Base-by-base conservation (phyloP, 2,113 vertebrate species). In the Symphodus melops region DNA sequence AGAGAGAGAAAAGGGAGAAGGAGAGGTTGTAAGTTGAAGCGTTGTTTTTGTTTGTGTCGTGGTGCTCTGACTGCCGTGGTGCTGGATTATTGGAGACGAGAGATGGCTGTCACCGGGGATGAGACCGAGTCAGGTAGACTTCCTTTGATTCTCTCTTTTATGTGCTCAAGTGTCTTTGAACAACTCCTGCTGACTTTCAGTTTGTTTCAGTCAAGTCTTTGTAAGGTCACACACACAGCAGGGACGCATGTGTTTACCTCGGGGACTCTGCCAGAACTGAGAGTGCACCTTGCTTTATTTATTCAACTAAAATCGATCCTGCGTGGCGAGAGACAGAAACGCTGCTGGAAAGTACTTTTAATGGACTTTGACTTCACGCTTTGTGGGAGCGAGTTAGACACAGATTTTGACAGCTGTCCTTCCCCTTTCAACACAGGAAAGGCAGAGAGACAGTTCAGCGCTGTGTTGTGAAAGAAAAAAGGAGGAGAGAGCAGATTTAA, bases 91-190 rank as follows among this genome's bases (percentile, higher is more conserved):
- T 94, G 92, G 89, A 89, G 87, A 89, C 84, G 65, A 64, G 83
- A 90, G 86, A 99, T 98, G 96, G 97, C 97, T 93, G 97, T 99
- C 21, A 97, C 96, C 10, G 95, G 96, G 77, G 96, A 97, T 75
- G 97, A 98, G 87, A 96, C 96, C 67, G 94, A 95, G 81, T 92
- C 94, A 93, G 97, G 97, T 98, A 96, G 89, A 75, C 58, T 75
- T 74, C 7, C 46, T 48, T 48, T 8, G 16, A 16, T 17, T 5
- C 44, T 48, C 16, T 17, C 13, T 36, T 51, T 55, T 17, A 9
- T 20, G n/a, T 60, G 54, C 9, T 36, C 33, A 49, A 46, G 28
- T 57, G 8, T 54, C 20, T 53, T 62, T 52, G 1, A 60, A 13
- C 3, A 0, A 44, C 54, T 62, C 19, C 37, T 51, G 25, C 53